phyloP scores from a whole-genome alignment of 2,888 invertebrate genomes.

The Lamellibrachia columna region DNA sequence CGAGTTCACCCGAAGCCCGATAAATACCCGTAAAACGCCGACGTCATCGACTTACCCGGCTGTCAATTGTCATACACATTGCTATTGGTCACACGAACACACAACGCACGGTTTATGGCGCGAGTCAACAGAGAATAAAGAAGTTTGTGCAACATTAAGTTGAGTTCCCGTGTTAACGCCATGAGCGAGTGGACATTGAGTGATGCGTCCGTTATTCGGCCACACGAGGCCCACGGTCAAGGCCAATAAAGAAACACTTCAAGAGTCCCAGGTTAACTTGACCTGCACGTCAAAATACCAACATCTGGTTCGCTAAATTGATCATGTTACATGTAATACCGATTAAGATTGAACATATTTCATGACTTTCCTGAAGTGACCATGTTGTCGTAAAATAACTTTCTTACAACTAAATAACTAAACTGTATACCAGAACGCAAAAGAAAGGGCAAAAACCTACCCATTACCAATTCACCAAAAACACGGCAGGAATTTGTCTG shows the following conservation, averaged over 20 bases:
- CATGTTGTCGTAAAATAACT: neutral
- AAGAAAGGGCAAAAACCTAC: neutral
- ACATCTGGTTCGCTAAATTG: neutral
- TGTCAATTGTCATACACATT: neutral
- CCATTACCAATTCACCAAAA: neutral
- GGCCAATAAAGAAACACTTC: neutral
- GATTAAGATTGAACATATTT: neutral
- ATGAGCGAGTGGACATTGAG: neutral
- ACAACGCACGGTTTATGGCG: neutral
- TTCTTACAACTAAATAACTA: neutral
- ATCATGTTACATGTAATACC: neutral
- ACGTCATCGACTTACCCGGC: conserved; percentile 6
- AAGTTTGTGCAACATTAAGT: neutral
- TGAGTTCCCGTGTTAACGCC: neutral
- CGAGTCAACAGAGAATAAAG: conserved; percentile 12
- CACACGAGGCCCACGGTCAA: neutral
- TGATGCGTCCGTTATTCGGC: conserved; percentile 16
- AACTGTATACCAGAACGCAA: neutral
- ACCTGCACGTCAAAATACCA: neutral
- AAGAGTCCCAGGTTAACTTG: neutral
- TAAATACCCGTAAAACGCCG: neutral
- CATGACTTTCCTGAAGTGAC: neutral
- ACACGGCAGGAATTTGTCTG: neutral
- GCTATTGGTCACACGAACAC: conserved; percentile 9
- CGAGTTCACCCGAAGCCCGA: neutral